Percentiles rank a stretch among this genome's conserved stretches.
Evolutionary conservation across 1,140 invertebrate genomes (phyloP).

Genomic region (Bombus pascuorum): DNA sequence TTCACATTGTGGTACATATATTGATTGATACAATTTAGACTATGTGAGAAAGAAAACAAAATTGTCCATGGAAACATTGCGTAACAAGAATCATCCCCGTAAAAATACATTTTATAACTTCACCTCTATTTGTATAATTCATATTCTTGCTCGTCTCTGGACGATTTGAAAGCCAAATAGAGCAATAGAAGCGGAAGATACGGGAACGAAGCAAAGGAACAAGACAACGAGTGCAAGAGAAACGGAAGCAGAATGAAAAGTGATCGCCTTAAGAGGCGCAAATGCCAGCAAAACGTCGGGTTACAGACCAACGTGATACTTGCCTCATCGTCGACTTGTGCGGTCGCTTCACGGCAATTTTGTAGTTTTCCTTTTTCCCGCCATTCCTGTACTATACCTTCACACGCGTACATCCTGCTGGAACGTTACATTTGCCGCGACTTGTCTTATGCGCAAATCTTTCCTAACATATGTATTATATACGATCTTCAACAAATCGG

Average conservation of each 20-base stretch:
- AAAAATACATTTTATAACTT: background rate
- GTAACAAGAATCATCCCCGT: background rate
- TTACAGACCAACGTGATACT: conserved; percentile 46
- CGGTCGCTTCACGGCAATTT: conserved; percentile 38
- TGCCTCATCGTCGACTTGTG: conserved; percentile 50
- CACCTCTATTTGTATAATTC: background rate
- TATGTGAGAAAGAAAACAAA: background rate
- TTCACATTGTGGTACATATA: too few species aligned
- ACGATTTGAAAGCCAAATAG: background rate
- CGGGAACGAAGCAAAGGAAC: background rate
- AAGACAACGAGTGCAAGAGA: background rate
- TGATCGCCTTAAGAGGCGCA: conserved; percentile 48
- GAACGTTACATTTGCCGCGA: conserved; percentile 38
- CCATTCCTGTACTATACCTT: conserved; percentile 29
- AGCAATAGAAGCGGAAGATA: background rate
- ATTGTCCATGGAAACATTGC: background rate
- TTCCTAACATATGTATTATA: background rate
- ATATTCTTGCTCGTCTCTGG: too few species aligned
- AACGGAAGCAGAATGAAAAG: conserved; percentile 39
- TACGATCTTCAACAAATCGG: too few species aligned
- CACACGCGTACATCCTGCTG: too few species aligned
- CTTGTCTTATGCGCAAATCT: background rate
- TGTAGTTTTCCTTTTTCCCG: conserved; percentile 60
- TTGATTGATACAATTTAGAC: background rate
- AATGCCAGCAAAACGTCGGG: conserved; percentile 45